Evolutionary conservation across 2,888 invertebrate genomes (phyloP).

Genomic region (Melipona bicolor): DNA sequence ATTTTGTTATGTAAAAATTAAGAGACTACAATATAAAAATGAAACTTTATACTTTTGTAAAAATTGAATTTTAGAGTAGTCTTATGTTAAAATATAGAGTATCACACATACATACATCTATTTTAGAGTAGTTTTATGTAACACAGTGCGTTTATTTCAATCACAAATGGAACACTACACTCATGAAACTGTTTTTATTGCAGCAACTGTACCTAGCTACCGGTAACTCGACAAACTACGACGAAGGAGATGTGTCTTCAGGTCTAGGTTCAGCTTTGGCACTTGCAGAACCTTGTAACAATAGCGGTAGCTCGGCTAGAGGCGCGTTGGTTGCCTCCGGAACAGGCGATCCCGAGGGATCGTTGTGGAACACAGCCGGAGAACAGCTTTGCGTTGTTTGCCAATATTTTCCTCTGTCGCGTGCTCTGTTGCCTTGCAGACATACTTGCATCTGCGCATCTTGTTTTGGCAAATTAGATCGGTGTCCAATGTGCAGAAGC

Average conservation of each 20-base stretch:
- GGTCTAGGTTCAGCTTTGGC: slow-evolving; percentile 84
- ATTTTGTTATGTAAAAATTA: not conserved
- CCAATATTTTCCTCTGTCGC: slow-evolving; percentile 90
- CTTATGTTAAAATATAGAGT: not conserved
- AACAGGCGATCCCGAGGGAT: slow-evolving; percentile 84
- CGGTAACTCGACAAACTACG: slow-evolving; percentile 87
- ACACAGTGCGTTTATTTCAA: not conserved
- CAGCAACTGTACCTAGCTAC: slow-evolving; percentile 92
- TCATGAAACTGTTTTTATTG: slow-evolving; percentile 58
- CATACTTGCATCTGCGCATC: slow-evolving; percentile 94
- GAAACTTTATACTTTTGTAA: not conserved
- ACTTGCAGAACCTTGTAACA: slow-evolving; percentile 85
- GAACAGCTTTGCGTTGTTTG: slow-evolving; percentile 93
- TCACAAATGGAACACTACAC: not conserved
- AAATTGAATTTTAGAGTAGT: not conserved
- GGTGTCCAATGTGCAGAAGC: slow-evolving; percentile 95
- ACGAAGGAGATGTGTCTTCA: slow-evolving; percentile 84
- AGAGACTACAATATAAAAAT: not conserved
- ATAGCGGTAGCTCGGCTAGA: slow-evolving; percentile 74
- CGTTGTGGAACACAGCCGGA: slow-evolving; percentile 86
- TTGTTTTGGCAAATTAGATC: slow-evolving; percentile 92
- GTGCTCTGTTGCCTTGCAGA: slow-evolving; percentile 92
- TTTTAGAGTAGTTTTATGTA: not conserved
- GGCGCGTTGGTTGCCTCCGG: slow-evolving; percentile 81
- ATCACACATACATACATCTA: too few relatives aligned